These are phyloP conservation scores for Drosophila basisetae DNA, from an alignment of 2,888 invertebrate species.

Conservation along the genomic window DNA sequence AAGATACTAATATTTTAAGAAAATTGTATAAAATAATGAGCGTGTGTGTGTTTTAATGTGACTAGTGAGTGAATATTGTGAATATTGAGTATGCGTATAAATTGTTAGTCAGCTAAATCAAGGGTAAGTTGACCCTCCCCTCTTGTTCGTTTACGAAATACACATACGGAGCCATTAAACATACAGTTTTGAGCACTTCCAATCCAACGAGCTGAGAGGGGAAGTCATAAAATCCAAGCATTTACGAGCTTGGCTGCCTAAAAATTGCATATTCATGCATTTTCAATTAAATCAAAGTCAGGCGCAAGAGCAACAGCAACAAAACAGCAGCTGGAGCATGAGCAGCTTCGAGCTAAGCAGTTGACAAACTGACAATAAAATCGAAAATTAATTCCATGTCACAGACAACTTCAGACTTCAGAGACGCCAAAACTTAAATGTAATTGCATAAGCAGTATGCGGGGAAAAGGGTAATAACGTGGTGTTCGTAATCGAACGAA, in stretches of 20 bases:
- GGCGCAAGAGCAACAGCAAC: conserved; percentile 42
- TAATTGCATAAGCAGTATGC: conserved; percentile 64
- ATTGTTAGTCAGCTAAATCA: conserved; percentile 27
- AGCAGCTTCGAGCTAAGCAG: conserved; percentile 49
- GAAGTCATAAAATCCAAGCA: conserved; percentile 34
- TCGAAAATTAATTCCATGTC: conserved; percentile 80
- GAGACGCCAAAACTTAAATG: conserved; percentile 66
- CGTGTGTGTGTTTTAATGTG: conserved; percentile 39
- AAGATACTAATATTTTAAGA: conserved; percentile 27
- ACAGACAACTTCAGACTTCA: conserved; percentile 42
- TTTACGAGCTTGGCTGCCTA: conserved; percentile 50
- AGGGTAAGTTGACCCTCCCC: conserved; percentile 35
- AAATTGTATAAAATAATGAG: background rate
- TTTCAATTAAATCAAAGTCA: conserved; percentile 79
- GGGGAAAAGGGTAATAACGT: background rate
- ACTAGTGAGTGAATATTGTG: background rate
- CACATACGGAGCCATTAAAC: conserved; percentile 18
- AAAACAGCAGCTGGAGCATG: background rate
- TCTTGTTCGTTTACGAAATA: background rate
- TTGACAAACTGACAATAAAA: conserved; percentile 78
- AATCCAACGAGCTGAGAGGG: conserved; percentile 3
- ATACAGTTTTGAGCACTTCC: conserved; percentile 45
- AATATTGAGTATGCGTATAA: background rate
- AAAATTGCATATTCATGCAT: conserved; percentile 81
- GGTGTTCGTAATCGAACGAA: conserved; percentile 50